Conservation (phyloP, 2,113 vertebrate species). For the Anser brachyrhynchus region DNA sequence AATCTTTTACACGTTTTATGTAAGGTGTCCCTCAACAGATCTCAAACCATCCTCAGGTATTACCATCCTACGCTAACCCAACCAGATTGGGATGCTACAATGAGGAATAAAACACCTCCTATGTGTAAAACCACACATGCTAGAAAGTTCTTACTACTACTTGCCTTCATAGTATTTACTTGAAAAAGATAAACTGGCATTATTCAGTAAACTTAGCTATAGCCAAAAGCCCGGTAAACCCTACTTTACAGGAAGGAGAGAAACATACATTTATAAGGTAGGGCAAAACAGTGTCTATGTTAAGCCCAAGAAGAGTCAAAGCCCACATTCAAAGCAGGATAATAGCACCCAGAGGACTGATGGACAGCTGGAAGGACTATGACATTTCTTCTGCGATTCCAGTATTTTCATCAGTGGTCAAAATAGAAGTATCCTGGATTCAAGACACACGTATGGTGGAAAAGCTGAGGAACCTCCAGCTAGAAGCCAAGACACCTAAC, state of each 20-base stretch:
- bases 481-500: not conserved
- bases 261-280: not conserved
- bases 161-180: not conserved
- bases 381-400: not conserved
- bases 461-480: not conserved
- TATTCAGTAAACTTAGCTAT: not conserved
- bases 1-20: not conserved
- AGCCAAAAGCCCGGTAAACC: not conserved
- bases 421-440: not conserved
- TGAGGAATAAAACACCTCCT: not conserved
- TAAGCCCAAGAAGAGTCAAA: not conserved
- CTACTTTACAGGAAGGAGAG: not conserved
- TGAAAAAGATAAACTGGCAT: not conserved
- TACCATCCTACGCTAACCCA: not conserved
- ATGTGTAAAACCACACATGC: not conserved
- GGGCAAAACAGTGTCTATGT: not conserved
- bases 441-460: rapidly evolving
- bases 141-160: not conserved
- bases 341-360: not conserved
- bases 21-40: not conserved
- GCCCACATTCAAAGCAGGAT: not conserved
- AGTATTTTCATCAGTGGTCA: not conserved
- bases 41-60: not conserved
- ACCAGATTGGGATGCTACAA: not conserved
- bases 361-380: not conserved